These are phyloP conservation scores for Heliconius eleuchia DNA, from an alignment of 1,140 invertebrate species.

Conservation along the genomic window DNA sequence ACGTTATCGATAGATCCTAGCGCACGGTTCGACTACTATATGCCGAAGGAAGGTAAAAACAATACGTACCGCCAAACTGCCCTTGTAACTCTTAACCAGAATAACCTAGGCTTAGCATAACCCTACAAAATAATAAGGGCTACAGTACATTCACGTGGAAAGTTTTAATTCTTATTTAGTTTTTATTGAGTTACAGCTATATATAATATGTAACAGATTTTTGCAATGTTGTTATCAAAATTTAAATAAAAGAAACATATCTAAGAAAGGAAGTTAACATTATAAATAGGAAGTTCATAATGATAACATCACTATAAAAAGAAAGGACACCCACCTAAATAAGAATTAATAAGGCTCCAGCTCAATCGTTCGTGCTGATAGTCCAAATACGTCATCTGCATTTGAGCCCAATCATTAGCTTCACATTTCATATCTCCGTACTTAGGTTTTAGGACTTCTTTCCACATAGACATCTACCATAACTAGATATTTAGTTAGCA, in stretches of 20 bases:
- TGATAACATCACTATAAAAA: background rate
- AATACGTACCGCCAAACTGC: conserved; percentile 62
- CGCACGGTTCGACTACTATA: conserved; percentile 74
- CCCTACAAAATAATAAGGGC: conserved; percentile 51
- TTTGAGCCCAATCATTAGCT: conserved; percentile 42
- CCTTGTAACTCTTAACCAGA: conserved; percentile 69
- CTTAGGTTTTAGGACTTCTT: conserved; percentile 28
- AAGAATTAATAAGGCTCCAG: conserved; percentile 34
- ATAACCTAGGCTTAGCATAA: conserved; percentile 78
- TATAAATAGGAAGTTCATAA: background rate
- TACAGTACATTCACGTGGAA: conserved; percentile 31
- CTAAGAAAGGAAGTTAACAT: background rate
- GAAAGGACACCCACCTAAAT: background rate
- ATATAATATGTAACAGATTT: background rate
- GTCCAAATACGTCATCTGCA: conserved; percentile 26
- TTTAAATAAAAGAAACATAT: background rate
- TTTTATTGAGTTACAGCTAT: background rate
- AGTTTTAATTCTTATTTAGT: conserved; percentile 37
- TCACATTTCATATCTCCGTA: conserved; percentile 44
- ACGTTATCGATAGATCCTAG: conserved; percentile 75
- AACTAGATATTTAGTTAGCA: conserved; percentile 22
- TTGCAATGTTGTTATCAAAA: background rate
- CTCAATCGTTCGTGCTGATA: conserved; percentile 24
- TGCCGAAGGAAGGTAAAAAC: conserved; percentile 76
- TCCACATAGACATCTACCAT: conserved; percentile 3